Conservation (phyloP, 2,888 invertebrate species). For the Theretra japonica region DNA sequence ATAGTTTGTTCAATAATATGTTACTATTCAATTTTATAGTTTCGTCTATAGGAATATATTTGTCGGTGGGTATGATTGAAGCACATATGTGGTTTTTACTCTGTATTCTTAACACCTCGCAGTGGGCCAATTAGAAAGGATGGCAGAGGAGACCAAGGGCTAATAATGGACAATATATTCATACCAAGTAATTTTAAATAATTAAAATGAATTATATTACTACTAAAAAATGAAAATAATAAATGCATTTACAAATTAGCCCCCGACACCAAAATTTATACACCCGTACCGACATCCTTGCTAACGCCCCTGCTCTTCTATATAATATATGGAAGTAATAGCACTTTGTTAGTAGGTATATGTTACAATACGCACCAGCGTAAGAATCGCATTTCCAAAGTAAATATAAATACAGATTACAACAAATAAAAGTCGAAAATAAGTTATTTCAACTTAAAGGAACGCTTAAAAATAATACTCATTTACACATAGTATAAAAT, state of each 20-base stretch:
- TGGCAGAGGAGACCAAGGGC: background rate
- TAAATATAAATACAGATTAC: constrained; percentile 22
- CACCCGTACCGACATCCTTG: too few relatives aligned
- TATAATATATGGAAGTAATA: background rate
- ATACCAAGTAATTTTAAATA: background rate
- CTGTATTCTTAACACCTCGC: background rate
- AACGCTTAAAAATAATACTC: constrained; percentile 43
- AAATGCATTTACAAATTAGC: constrained; percentile 9
- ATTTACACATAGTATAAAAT: constrained; percentile 45
- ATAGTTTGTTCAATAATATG: constrained; percentile 3
- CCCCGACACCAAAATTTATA: background rate
- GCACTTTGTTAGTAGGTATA: constrained; percentile 22
- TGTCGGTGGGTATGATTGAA: constrained; percentile 25
- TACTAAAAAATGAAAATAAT: background rate
- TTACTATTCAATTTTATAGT: constrained; percentile 6
- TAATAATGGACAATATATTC: background rate
- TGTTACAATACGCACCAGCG: constrained; percentile 13
- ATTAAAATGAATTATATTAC: background rate
- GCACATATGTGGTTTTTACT: constrained; percentile 10
- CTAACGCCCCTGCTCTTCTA: background rate
- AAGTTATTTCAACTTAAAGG: constrained; percentile 53
- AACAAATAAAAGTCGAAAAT: constrained; percentile 49
- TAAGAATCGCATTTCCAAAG: constrained; percentile 14
- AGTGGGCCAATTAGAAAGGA: background rate
- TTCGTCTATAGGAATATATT: constrained; percentile 24